phyloP scores from a whole-genome alignment of 2,797 vertebrate genomes.

The Poeciliopsis turneri region DNA sequence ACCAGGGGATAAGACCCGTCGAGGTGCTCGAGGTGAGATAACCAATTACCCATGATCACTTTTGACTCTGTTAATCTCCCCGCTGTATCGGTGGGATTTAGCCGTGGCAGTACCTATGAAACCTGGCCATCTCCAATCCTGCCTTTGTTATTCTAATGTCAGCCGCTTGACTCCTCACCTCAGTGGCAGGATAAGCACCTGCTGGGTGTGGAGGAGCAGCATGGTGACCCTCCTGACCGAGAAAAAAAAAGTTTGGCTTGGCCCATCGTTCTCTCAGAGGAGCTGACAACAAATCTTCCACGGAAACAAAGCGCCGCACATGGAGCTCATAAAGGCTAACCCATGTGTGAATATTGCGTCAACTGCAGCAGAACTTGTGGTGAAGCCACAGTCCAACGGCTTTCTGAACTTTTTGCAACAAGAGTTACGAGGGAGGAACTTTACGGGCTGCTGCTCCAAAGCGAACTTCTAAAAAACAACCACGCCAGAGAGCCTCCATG shows the following conservation, averaged over 20 bases:
- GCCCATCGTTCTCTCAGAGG: neutral
- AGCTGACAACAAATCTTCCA: slow-evolving; percentile 25
- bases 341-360: slow-evolving; percentile 44
- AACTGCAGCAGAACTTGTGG: slow-evolving; percentile 28
- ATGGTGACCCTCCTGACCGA: slow-evolving; percentile 38
- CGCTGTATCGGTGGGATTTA: slow-evolving; percentile 76
- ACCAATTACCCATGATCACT: slow-evolving; percentile 85
- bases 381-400: slow-evolving; percentile 15
- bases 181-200: slow-evolving; percentile 71
- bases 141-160: slow-evolving; percentile 83
- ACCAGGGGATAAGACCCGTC: slow-evolving; percentile 76
- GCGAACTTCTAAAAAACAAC: neutral
- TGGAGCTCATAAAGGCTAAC: slow-evolving; percentile 48
- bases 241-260: neutral
- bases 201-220: slow-evolving; percentile 32
- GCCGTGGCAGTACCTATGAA: slow-evolving; percentile 72
- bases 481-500: slow-evolving; percentile 1
- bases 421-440: slow-evolving; percentile 22
- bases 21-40: slow-evolving; percentile 81
- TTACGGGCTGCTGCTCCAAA: slow-evolving; percentile 8
- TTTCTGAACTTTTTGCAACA: neutral
- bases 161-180: slow-evolving; percentile 73
- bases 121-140: slow-evolving; percentile 65
- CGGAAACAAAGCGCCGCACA: slow-evolving; percentile 38
- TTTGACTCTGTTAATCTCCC: slow-evolving; percentile 84